Percentiles rank a stretch among this genome's conserved stretches.
Conservation (phyloP, 2,797 vertebrate species). For the Intellagama lesueurii region DNA sequence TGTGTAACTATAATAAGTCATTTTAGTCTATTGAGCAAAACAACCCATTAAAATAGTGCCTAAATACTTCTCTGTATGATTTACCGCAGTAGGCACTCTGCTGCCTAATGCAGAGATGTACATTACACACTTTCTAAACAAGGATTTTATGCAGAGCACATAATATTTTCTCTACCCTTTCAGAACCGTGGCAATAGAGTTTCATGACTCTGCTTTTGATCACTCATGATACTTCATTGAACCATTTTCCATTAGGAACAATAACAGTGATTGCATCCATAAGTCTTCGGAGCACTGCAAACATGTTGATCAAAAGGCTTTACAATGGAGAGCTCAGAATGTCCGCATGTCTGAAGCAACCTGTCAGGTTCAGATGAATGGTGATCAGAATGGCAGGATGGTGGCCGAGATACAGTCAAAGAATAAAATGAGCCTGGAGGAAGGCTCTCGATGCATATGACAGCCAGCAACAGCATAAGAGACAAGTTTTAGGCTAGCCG, state of each 20-base stretch:
- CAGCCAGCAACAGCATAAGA: too few species aligned
- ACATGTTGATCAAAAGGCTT: conserved; percentile 26
- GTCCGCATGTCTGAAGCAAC: neutral
- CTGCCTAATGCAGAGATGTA: conserved; percentile 41
- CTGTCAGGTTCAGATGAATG: neutral
- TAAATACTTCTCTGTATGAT: conserved; percentile 49
- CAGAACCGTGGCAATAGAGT: conserved; percentile 20
- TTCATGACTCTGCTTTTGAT: neutral
- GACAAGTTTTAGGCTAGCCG: too few species aligned
- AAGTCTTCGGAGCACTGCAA: neutral
- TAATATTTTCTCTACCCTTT: conserved; percentile 41
- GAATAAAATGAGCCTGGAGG: neutral
- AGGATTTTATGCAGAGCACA: conserved; percentile 29
- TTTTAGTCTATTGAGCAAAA: conserved; percentile 48
- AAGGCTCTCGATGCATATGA: neutral
- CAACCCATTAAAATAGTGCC: conserved; percentile 19
- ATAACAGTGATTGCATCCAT: too few species aligned
- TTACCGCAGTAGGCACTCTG: conserved; percentile 29
- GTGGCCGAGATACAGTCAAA: too few species aligned
- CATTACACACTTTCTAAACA: conserved; percentile 54
- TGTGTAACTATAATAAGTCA: neutral
- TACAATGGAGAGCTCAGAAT: conserved; percentile 39
- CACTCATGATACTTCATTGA: conserved; percentile 6
- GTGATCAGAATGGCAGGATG: neutral
- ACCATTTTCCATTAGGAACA: neutral